Evolutionary conservation across 53 echinoderm and acorn worm species (phyloP), one percentile per base, ranked within the genome.

Genomic region (Apostichopus leukothele): DNA sequence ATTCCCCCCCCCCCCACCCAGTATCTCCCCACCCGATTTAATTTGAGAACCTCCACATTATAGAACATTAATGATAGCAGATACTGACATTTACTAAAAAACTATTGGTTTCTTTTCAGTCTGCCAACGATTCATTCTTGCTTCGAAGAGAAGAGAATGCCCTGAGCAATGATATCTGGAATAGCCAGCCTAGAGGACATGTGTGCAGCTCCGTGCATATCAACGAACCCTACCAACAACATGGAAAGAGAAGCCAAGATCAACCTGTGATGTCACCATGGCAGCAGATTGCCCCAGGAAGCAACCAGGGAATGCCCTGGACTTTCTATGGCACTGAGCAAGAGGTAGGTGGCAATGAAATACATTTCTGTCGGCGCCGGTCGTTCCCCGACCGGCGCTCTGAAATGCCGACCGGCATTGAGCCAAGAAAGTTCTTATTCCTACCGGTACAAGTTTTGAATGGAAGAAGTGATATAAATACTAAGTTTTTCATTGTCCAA

Each of bases 81-180:
- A 57, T 7, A 5, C 57, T 5, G 10, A 57, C 10, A 57, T 57
- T 4, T 19, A 16, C 18, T 71, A 2, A 71, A 16, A 16, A 18
- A 71, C 18, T 5, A n/a, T 71, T 19, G 21, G 4, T 71, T 76
- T 77, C 52, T 60, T 78, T 77, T 12, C 54, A 92, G 93, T 77
- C 88, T 74, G 93, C 93, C 68, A 76, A 88, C n/a, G 90, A 92
- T 76, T 80, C 93, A 4, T 90, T 90, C 26, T 76, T 92, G 19
- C 59, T 92, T 5, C 88, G 88, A 86, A 61, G 90, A 61, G 93
- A 92, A 76, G 88, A 88, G 75, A 88, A 90, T 59, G 88, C 90
- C 7, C 55, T 92, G 67, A 83, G 66, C 39, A 39, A 3, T 18
- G 88, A 92, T 68, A 90, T 89, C 74, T 75, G 75, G 59, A 51